Conservation (phyloP, 2,888 invertebrate genomes). For the Quadroppia sp. region DNA sequence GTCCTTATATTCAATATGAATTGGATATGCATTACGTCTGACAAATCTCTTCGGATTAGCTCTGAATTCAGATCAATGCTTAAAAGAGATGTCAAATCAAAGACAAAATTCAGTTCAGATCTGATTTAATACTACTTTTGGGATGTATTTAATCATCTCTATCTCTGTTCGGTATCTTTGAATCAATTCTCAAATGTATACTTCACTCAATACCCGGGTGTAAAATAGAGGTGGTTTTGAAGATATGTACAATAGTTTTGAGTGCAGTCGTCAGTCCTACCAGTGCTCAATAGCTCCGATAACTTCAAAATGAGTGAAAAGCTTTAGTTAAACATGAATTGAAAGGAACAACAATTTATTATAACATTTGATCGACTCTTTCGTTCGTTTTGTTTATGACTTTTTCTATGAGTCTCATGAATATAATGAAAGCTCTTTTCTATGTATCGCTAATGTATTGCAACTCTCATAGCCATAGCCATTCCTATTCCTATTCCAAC, state of each 20-base stretch:
- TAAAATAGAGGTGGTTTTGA: conserved; percentile 31
- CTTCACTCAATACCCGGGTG: conserved; percentile 23
- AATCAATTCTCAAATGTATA: neutral
- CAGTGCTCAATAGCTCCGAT: neutral
- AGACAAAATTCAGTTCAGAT: neutral
- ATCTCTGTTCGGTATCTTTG: conserved; percentile 27
- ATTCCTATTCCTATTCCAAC: neutral
- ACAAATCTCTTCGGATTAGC: conserved; percentile 23
- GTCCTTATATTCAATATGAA: conserved; percentile 6
- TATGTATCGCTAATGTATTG: neutral
- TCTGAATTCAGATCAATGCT: neutral
- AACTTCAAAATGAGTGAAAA: neutral
- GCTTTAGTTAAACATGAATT: neutral
- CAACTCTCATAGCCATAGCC: neutral
- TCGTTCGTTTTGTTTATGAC: neutral
- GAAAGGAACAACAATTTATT: neutral
- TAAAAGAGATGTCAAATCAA: conserved; percentile 35
- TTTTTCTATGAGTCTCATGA: neutral
- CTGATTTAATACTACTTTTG: conserved; percentile 16
- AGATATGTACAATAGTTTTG: neutral
- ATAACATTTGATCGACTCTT: neutral
- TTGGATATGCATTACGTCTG: conserved; percentile 23
- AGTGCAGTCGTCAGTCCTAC: neutral
- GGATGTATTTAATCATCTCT: conserved; percentile 6
- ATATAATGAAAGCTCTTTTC: neutral